Conservation (phyloP, 2,113 vertebrate genomes). For the Eulemur macaco region DNA sequence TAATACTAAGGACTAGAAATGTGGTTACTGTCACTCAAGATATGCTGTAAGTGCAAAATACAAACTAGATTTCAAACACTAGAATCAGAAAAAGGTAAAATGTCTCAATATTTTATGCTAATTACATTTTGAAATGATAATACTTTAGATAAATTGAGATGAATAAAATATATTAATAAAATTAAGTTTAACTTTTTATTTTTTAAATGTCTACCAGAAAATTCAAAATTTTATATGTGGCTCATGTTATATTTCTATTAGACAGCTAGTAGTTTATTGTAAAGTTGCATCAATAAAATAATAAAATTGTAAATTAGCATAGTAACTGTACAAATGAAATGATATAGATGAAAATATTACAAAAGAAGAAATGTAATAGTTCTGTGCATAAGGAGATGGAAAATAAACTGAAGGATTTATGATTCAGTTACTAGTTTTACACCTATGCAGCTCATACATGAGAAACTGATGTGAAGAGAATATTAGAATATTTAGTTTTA, state of each 20-base stretch:
- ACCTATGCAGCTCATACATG: not conserved
- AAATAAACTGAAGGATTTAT: not conserved
- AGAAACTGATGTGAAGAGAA: not conserved
- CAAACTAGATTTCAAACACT: not conserved
- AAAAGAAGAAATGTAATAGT: not conserved
- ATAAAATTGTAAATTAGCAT: not conserved
- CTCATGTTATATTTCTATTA: not conserved
- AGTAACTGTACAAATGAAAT: not conserved
- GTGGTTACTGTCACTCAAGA: not conserved
- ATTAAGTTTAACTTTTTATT: not conserved
- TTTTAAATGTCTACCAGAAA: not conserved
- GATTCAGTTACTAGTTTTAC: not conserved
- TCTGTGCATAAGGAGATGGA: not conserved
- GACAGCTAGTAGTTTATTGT: not conserved
- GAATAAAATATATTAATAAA: not conserved
- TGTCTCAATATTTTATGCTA: not conserved
- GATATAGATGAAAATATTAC: slow-evolving; percentile 1
- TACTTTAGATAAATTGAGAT: not conserved
- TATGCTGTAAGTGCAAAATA: not conserved
- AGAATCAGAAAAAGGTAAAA: not conserved
- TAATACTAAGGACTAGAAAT: not conserved
- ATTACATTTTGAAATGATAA: not conserved
- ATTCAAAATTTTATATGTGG: not conserved
- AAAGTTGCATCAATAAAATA: not conserved
- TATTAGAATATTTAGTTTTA: not conserved